phyloP scores from a whole-genome alignment of 2,113 vertebrate species.

The Notechis scutatus region DNA sequence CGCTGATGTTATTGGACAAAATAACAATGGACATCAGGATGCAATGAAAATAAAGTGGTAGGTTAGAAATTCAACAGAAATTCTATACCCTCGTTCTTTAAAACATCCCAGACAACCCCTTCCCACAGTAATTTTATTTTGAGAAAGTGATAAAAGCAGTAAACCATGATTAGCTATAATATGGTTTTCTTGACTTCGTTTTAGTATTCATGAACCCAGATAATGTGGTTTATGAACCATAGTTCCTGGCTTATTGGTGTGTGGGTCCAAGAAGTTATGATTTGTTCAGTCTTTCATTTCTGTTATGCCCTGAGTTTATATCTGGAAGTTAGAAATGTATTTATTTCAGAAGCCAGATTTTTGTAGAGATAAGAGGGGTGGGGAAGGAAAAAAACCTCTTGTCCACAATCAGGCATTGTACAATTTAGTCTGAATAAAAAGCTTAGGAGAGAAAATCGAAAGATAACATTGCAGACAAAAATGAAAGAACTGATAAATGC shows the following conservation, averaged over 20 bases:
- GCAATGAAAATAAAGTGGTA: neutral
- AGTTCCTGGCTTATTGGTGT: neutral
- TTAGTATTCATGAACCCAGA: neutral
- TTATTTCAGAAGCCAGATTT: neutral
- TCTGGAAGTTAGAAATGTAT: neutral
- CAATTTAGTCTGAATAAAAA: neutral
- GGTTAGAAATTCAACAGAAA: neutral
- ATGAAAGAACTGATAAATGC: constrained; percentile 8
- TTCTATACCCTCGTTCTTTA: neutral
- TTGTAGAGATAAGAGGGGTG: neutral
- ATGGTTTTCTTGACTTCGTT: neutral
- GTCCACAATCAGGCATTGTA: neutral
- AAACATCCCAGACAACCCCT: neutral
- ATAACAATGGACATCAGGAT: neutral
- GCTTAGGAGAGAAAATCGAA: neutral
- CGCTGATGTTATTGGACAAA: neutral
- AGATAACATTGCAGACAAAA: constrained; percentile 1
- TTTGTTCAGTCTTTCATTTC: neutral
- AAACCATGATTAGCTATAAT: neutral
- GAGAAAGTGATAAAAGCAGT: neutral
- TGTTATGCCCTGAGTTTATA: neutral
- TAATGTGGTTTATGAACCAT: neutral
- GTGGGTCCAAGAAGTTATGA: neutral
- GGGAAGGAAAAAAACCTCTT: neutral
- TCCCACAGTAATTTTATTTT: neutral